Percentiles rank a stretch among this genome's conserved stretches.
Conservation (phyloP, 2,113 vertebrate genomes). For the Ardeotis arabs region DNA sequence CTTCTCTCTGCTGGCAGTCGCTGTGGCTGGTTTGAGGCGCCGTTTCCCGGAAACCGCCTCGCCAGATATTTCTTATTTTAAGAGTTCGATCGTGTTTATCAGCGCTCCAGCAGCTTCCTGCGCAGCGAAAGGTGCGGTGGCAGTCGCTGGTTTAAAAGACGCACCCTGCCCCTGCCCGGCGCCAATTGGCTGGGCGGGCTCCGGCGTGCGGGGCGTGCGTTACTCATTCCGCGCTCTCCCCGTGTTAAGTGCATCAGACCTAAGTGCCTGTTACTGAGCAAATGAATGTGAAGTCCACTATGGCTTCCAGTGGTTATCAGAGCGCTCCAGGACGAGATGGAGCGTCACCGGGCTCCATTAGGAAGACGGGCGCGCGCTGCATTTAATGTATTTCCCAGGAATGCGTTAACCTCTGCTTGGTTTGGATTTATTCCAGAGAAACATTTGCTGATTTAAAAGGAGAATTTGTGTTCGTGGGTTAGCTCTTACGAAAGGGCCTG, state of each 20-base stretch:
- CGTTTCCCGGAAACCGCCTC: constrained; percentile 54
- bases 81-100: constrained; percentile 52
- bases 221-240: neutral
- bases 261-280: constrained; percentile 24
- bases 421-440: constrained; percentile 54
- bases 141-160: constrained; percentile 18
- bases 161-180: neutral
- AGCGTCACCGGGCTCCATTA: constrained; percentile 27
- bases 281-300: neutral
- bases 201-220: neutral
- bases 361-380: neutral
- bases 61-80: constrained; percentile 26
- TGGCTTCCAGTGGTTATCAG: constrained; percentile 1
- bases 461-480: constrained; percentile 5
- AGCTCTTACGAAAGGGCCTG: constrained; percentile 19
- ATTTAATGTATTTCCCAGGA: constrained; percentile 36
- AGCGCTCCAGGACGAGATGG: neutral
- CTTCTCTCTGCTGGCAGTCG: neutral
- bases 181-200: neutral
- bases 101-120: constrained; percentile 61
- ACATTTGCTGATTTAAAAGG: constrained; percentile 56
- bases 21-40: constrained; percentile 14
- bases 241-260: neutral
- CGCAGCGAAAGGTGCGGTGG: constrained; percentile 43
- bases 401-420: constrained; percentile 49